These are phyloP conservation scores for Columbina picui DNA, from an alignment of 2,113 vertebrate genomes.

Conservation along the genomic window DNA sequence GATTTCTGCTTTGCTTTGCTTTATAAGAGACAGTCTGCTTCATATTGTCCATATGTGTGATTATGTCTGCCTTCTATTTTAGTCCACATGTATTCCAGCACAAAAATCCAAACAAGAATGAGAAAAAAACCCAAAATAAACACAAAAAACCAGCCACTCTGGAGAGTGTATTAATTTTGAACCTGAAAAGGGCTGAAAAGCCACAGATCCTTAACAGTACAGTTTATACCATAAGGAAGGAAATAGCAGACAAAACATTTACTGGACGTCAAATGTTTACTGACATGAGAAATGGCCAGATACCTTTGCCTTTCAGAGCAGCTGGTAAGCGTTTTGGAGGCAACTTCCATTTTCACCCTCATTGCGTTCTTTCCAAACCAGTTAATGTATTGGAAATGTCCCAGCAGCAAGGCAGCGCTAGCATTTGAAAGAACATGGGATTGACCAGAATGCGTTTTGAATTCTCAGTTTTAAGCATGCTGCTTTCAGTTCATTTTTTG, in stretches of 20 bases:
- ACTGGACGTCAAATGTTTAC: background rate
- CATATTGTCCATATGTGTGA: background rate
- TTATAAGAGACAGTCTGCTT: background rate
- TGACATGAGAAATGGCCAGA: fast-evolving
- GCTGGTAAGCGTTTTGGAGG: background rate
- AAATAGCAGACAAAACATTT: background rate
- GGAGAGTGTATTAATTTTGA: background rate
- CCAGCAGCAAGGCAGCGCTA: background rate
- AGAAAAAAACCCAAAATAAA: background rate
- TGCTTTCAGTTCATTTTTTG: background rate
- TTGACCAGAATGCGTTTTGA: background rate
- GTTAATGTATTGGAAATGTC: background rate
- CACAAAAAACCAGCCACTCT: background rate
- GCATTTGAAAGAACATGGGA: background rate
- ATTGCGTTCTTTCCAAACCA: fast-evolving
- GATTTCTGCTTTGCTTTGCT: background rate
- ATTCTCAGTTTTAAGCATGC: background rate
- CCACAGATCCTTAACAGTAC: background rate
- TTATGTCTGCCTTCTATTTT: background rate
- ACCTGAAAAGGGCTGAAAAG: background rate
- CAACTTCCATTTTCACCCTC: background rate
- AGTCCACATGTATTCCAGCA: background rate
- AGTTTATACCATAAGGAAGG: background rate
- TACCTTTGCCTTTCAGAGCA: background rate
- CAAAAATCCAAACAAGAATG: background rate